Evolutionary conservation across 30 jellyfish, hydroid and myxozoan genomes (phyloP), one percentile per base, ranked within the genome.

Genomic region (Rhopilema esculentum): DNA sequence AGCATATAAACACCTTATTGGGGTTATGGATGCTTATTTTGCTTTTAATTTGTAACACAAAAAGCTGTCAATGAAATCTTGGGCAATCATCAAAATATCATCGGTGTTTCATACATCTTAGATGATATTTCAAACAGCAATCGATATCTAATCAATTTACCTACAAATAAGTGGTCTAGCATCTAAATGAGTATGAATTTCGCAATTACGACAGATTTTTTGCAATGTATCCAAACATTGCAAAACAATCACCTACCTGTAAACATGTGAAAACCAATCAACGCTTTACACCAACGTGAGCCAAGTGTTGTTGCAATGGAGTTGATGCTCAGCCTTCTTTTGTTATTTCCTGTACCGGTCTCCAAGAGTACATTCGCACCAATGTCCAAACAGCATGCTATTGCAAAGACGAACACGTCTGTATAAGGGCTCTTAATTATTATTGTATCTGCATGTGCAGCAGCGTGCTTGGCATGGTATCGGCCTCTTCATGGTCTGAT

Each of bases 401-500:
- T 23, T 29, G 53, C 49, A 21, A 83, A 27, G 25, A 81, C 33
- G 72, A 81, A 81, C 1, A 81, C 91, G 52, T 81, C 91, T n/a
- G 83, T 81, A 49, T 81, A 72, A 26, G 83, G 91, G 52, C 91
- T 81, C 28, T 27, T 4, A 15, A 81, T 69, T 33, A 49, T 49
- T 0, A 81, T 8, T 63, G 20, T 25, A 7, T 66, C 75, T 20
- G 25, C 30, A 33, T 69, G 4, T 4, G 52, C 22, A 18, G 91
- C 27, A 19, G 91, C 91, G 24, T 81, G 67, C 29, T 31, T 16
- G 23, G 91, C 82, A 66, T 81, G 27, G 83, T 81, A 23, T 81
- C 91, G 31, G 91, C 91, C 25, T 81, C 91, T 81, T 81, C 91
- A 33, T 81, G 82, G 72, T 81, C 91, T 16, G 61, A 81, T 29